A percentile compares a stretch with the other conserved stretches of the same genome.
Conservation (phyloP, 2,888 invertebrate species). For the Erebia palarica region DNA sequence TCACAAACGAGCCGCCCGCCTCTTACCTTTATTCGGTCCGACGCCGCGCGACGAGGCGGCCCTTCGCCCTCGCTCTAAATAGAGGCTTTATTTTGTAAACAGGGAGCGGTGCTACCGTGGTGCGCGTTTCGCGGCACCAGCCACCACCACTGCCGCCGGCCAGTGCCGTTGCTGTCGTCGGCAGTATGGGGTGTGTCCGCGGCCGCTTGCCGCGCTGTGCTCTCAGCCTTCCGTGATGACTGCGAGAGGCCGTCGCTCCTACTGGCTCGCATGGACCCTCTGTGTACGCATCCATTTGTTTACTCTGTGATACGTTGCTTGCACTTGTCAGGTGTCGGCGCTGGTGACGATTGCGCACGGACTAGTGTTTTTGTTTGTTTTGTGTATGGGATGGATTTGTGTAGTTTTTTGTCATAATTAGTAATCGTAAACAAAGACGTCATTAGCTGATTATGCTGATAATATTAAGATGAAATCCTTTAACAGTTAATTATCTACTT, state of each 20-base stretch:
- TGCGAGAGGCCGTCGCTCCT: conserved; percentile 47
- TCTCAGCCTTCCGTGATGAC: conserved; percentile 51
- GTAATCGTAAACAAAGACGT: not conserved
- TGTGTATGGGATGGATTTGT: conserved; percentile 14
- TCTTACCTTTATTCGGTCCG: conserved; percentile 80
- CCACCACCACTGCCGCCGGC: conserved; percentile 50
- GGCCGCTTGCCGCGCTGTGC: conserved; percentile 44
- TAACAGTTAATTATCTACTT: too few relatives aligned
- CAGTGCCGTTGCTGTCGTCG: conserved; percentile 62
- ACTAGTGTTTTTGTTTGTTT: conserved; percentile 25
- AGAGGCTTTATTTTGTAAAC: conserved; percentile 81
- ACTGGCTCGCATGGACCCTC: conserved; percentile 68
- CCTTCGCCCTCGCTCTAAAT: conserved; percentile 80
- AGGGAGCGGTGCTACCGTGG: conserved; percentile 75
- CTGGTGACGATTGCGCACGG: conserved; percentile 14
- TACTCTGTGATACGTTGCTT: conserved; percentile 33
- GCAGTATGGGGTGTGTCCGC: conserved; percentile 74
- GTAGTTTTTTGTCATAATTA: not conserved
- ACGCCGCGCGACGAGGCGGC: conserved; percentile 74
- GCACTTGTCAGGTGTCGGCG: conserved; percentile 14
- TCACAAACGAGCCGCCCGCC: conserved; percentile 77
- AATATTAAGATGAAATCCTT: too few relatives aligned
- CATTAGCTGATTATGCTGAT: not conserved
- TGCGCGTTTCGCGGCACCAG: conserved; percentile 48
- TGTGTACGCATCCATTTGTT: conserved; percentile 69